These are phyloP conservation scores for Rhagophthalmus giganteus DNA, from an alignment of 2,888 invertebrate species.

Conservation along the genomic window DNA sequence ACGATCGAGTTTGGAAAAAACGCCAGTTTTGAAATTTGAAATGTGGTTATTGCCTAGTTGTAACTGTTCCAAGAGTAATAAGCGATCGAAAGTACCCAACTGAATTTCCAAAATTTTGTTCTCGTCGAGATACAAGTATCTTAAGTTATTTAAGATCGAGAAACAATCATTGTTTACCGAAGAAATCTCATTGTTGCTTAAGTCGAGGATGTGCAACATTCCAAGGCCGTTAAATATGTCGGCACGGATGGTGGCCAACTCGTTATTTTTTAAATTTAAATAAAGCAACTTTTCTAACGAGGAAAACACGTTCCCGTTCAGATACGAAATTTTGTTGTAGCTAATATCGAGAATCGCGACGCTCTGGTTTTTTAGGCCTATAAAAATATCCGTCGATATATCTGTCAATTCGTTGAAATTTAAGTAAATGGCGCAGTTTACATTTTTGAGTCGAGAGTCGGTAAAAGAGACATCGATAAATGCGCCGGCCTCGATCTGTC, in stretches of 20 bases:
- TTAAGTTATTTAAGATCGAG: background rate
- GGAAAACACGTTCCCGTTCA: background rate
- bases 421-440: background rate
- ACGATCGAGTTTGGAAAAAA: conserved; percentile 4
- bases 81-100: conserved; percentile 1
- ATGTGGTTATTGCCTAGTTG: conserved; percentile 1
- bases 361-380: background rate
- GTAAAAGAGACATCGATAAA: background rate
- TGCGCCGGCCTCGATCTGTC: background rate
- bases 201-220: background rate
- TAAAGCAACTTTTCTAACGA: background rate
- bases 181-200: background rate
- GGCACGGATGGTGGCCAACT: background rate
- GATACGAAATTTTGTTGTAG: background rate
- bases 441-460: background rate
- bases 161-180: background rate
- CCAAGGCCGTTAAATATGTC: background rate
- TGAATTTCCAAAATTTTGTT: conserved; percentile 3
- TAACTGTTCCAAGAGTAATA: background rate
- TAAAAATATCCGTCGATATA: background rate
- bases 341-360: background rate
- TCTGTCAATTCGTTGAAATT: background rate
- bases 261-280: background rate
- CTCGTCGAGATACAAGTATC: background rate
- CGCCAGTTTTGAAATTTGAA: conserved; percentile 3